Evolutionary conservation across 2,797 vertebrate species (phyloP), one percentile per base, ranked within the genome.

Genomic region (Paramormyrops hopkinsi): DNA sequence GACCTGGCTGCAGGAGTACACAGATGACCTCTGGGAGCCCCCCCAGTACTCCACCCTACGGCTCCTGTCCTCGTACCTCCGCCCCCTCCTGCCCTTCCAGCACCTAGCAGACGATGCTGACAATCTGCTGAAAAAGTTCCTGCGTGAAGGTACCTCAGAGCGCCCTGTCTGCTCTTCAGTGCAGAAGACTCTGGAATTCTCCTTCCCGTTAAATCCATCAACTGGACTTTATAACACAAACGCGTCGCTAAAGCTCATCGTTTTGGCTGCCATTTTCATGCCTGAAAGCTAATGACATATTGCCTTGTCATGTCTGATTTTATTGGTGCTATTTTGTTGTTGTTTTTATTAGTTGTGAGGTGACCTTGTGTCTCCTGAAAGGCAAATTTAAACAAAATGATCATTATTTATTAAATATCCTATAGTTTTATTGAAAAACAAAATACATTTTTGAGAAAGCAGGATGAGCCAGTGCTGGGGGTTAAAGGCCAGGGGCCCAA

Each of bases 1-100:
- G 0, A 90, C 94, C 88, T 98, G 97, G 97, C 91, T 98, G 7
- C 95, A 94, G 41, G 95, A 97, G 83, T 94, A 97, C 90, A 91
- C 94, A 0, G 95, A 96, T 88, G 97, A 97, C 91, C 96, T 98
- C 92, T 92, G 93, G 9, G 96, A 97, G 0, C 95, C 97, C 0
- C 96, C 97, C 29, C 90, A 94, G 79, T 94, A 96, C 92, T 90
- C 92, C 19, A 91, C 93, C 76, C 94, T 98, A 48, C 92, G 92
- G n/a, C 92, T 94, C 86, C 54, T 97, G 83, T 92, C 93, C 29
- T 88, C 83, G 19, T 95, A 96, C 91, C 89, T 98, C 90, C 93
- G 89, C 2, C 95, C 93, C 89, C 95, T 89, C 56, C 94, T 94
- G 90, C 94, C 69, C 92, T 94, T 92, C 92, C 95, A 90, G 56